These are phyloP conservation scores for Pemphredon lugubris DNA, from an alignment of 2,888 invertebrate species.

Conservation along the genomic window DNA sequence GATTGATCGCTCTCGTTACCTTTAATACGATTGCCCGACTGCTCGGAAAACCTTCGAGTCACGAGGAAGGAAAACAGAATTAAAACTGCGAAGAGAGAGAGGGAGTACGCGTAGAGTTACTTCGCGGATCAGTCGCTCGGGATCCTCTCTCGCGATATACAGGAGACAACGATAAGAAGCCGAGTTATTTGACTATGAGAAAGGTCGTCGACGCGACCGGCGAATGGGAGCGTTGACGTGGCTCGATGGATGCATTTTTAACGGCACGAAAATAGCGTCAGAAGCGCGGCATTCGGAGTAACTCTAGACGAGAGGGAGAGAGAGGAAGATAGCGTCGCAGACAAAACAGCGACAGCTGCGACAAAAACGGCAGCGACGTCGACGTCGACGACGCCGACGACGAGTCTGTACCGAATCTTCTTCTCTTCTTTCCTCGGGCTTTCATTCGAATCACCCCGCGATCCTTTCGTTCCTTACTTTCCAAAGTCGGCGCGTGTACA, in stretches of 20 bases:
- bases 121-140: too few relatives aligned
- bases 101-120: too few relatives aligned
- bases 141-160: too few relatives aligned
- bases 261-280: slow-evolving; percentile 78
- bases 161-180: slow-evolving; percentile 12
- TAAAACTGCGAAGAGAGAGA: too few relatives aligned
- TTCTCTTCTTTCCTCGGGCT: slow-evolving; percentile 37
- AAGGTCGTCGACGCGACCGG: slow-evolving; percentile 62
- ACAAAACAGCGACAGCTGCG: slow-evolving; percentile 77
- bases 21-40: not conserved
- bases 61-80: too few relatives aligned
- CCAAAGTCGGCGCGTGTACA: not conserved
- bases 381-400: slow-evolving; percentile 53
- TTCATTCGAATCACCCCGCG: slow-evolving; percentile 24
- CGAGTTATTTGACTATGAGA: slow-evolving; percentile 36
- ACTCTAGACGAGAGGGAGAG: slow-evolving; percentile 55
- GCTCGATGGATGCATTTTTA: slow-evolving; percentile 79
- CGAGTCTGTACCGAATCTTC: slow-evolving; percentile 53
- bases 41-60: not conserved
- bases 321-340: slow-evolving; percentile 57
- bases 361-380: slow-evolving; percentile 60
- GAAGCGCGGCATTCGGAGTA: slow-evolving; percentile 62
- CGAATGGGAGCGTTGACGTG: slow-evolving; percentile 73
- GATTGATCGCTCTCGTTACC: not conserved
- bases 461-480: too few relatives aligned